A percentile compares a stretch with the other conserved stretches of the same genome.
Conservation (phyloP, 2,113 vertebrate genomes). For the Ranitomeya variabilis region DNA sequence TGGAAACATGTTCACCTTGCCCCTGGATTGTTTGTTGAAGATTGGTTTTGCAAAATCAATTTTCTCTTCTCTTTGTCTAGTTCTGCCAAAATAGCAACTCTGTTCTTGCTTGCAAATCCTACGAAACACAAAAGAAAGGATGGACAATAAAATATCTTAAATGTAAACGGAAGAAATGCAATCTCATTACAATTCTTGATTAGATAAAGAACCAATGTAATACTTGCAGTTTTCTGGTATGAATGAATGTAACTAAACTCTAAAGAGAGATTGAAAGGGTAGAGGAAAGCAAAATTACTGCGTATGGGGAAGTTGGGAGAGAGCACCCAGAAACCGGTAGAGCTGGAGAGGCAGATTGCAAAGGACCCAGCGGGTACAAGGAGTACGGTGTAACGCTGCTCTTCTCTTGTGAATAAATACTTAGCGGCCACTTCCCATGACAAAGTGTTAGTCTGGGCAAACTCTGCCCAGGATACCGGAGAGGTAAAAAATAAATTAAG, state of each 20-base stretch:
- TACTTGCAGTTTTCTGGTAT: background rate
- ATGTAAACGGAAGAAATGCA: no score
- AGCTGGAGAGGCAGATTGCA: background rate
- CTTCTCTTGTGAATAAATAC: no score
- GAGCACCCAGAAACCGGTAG: no score
- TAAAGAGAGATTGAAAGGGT: background rate
- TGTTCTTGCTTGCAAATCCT: constrained; percentile 94
- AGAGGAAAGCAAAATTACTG: no score
- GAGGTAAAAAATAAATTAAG: no score
- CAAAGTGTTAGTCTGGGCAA: no score
- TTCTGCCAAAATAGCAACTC: constrained; percentile 93
- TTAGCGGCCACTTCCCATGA: no score
- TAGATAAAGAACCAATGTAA: background rate
- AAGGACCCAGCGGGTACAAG: background rate
- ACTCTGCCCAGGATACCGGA: no score
- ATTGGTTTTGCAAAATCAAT: constrained; percentile 89
- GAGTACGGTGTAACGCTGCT: no score
- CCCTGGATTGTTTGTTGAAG: constrained; percentile 88
- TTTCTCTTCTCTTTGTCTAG: constrained; percentile 95
- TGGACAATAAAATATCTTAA: background rate
- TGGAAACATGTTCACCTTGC: constrained; percentile 77
- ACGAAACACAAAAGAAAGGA: constrained; percentile 49
- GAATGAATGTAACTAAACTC: background rate
- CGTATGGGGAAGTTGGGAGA: no score
- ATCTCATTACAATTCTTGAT: background rate